Evolutionary conservation across 1,140 invertebrate species (phyloP), one percentile per base, ranked within the genome.

Genomic region (Drosophila sucinea): DNA sequence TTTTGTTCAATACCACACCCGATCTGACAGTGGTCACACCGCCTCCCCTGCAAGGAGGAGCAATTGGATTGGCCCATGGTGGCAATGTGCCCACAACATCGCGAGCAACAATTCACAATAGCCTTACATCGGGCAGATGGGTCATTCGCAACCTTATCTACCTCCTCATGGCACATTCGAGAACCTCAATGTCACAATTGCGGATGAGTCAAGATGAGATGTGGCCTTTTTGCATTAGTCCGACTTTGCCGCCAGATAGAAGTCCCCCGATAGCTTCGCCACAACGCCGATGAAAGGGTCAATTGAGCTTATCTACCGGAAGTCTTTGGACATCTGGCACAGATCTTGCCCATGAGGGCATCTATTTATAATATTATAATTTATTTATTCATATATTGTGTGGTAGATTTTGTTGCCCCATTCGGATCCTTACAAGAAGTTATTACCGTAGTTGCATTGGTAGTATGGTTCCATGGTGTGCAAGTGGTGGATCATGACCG

Each of bases 11-110:
- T 17, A 17, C 96, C 5, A 97, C 96, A 0, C 97, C 96, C 1
- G 96, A 97, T 92, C 92, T 97, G 60, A 96, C 96, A 0, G 94
- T 94, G 10, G 94, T 94, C 3, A 94, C 94, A 32, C 94, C 94
- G 56, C 87, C 93, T 30, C 76, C 87, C 1, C 8, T 92, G 33
- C 77, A 91, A 29, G 17, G 17, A 1, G 55, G 38, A 2, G 62
- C 58, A 4, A 38, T 32, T 54, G 70, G 82, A 4, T 72, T 75
- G 69, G 67, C 64, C 5, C 69, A 77, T 76, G 44, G 89, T 75
- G 66, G 90, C 25, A 84, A 84, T 56, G 66, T 87, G 65, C 83
- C 87, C 32, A 87, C 82, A 2, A 79, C 79, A 4, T 81, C 82
- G 23, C 85, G 85, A 17, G 90, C 90, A 10, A 87, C 85, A 1